A percentile compares a stretch with the other conserved stretches of the same genome.
These are phyloP conservation scores for Cybosia mesomella DNA, from an alignment of 2,888 invertebrate genomes.

Conservation along the genomic window DNA sequence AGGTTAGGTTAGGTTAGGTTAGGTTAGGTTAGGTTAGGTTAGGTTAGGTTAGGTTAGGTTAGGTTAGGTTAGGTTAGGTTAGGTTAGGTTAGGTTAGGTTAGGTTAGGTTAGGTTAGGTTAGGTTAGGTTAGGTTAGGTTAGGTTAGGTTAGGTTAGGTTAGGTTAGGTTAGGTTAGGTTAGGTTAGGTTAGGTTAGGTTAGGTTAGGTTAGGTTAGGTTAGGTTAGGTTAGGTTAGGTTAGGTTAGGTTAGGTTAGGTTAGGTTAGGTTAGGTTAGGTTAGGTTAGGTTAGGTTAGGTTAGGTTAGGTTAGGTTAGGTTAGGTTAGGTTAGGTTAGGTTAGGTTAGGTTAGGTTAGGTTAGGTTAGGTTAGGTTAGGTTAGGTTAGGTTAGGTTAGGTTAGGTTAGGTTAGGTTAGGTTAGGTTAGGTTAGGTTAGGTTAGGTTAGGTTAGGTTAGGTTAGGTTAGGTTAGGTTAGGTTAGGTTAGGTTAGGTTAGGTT, in stretches of 20 bases:
- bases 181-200: conserved; percentile 24
- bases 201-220: conserved; percentile 8
- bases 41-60: conserved; percentile 22
- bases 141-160: conserved; percentile 26
- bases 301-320: conserved; percentile 12
- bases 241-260: conserved; percentile 12
- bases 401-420: too few relatives aligned
- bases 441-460: too few relatives aligned
- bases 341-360: too few relatives aligned
- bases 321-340: too few relatives aligned
- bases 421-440: too few relatives aligned
- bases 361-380: too few relatives aligned
- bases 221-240: conserved; percentile 10
- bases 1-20: conserved; percentile 19
- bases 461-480: too few relatives aligned
- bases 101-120: conserved; percentile 26
- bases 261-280: conserved; percentile 12
- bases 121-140: conserved; percentile 25
- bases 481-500: too few relatives aligned
- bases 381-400: too few relatives aligned
- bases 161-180: conserved; percentile 25
- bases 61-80: conserved; percentile 22
- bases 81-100: conserved; percentile 26
- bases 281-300: conserved; percentile 13
- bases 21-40: conserved; percentile 22